Evolutionary conservation across 35 echinoderm and acorn worm species (phyloP), one percentile per base, ranked within the genome.

Genomic region (Chiridota heheva): DNA sequence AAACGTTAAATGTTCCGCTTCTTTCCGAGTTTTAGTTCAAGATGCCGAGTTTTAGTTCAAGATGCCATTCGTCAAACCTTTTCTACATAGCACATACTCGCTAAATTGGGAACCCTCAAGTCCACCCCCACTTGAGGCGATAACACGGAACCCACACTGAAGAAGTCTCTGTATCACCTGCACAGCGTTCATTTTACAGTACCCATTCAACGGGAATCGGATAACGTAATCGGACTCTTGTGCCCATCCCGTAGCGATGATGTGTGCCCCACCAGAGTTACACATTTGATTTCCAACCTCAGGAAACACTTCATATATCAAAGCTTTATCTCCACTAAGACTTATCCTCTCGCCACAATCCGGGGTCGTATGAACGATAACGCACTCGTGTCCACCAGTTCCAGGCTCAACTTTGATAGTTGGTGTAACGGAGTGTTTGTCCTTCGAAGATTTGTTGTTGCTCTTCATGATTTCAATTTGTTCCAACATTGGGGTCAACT

Each of bases 51-150:
- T 16, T 77, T 55, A 77, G 73, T 77, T 47, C 73, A 77, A 58
- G 17, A 81, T 28, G 27, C 78, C 63, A 33, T 66, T 81, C 1
- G 62, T n/a, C 6, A 61, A 66, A 69, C 70, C 78, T 46, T 82
- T 97, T 44, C 94, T 83, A 41, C 84, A 69, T 80, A 97, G 55
- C 32, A 97, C 89, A 62, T 97, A 97, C 69, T 97, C 94, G 49
- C 88, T 88, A 69, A 91, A 97, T 42, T 97, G 94, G 47, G 94
- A 91, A 6, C 94, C 94, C 76, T 97, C 94, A 40, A 91, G 81
- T 30, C 94, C 94, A 29, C 94, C 89, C 34, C 94, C 94, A 85
- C 84, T 88, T 31, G 94, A 91, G 1, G 94, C 88, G 33, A 91
- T 90, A 26, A 97, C 89, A 27, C 76, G 77, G 77, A 97, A 97